Conservation (phyloP, 37 sponge, comb jelly and placozoan species). For the Ianthella basta region DNA sequence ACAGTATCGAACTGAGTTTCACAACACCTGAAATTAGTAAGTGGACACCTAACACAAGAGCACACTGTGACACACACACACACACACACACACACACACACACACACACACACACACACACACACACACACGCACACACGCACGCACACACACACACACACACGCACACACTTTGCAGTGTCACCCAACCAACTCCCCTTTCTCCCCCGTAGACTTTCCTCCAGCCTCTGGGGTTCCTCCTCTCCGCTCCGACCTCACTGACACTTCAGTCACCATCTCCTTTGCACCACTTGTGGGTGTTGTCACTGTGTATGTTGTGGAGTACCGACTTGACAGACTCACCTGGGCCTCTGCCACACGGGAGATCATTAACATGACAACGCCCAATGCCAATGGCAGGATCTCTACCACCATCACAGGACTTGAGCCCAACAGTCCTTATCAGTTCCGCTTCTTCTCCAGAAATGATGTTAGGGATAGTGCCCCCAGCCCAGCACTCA, state of each 20-base stretch:
- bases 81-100: too few species aligned
- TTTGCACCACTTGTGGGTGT: background rate
- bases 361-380: background rate
- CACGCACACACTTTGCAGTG: too few species aligned
- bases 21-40: conserved; percentile 3
- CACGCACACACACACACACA: too few species aligned
- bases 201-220: background rate
- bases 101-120: too few species aligned
- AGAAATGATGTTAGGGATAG: background rate
- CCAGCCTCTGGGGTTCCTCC: background rate
- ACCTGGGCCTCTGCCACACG: background rate
- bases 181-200: background rate
- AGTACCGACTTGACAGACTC: background rate
- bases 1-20: background rate
- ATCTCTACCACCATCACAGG: background rate
- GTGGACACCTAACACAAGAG: background rate
- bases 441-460: background rate
- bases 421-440: background rate
- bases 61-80: too few species aligned
- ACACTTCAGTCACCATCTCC: conserved; percentile 9
- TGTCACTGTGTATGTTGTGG: background rate
- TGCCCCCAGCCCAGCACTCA: background rate
- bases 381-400: background rate
- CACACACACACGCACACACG: too few species aligned
- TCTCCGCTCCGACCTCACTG: background rate